A percentile compares a stretch with the other conserved stretches of the same genome.
Evolutionary conservation across 2,888 invertebrate genomes (phyloP).

Genomic region (Thysanoteuthis rhombus): DNA sequence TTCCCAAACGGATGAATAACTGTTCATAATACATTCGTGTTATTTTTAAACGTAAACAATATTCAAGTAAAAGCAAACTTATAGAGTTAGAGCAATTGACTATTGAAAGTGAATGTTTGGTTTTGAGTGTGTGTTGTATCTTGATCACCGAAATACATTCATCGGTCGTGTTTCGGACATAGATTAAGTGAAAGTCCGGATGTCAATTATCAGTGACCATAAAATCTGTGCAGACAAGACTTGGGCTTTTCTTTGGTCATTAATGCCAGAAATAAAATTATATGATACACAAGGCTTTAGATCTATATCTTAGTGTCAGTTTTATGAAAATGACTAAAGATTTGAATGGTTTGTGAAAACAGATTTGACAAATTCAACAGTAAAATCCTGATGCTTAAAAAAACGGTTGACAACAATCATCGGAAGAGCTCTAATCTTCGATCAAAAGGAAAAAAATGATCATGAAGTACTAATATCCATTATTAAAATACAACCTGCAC

Average conservation of each 20-base stretch:
- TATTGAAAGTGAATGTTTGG: too few relatives aligned
- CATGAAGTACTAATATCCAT: too few relatives aligned
- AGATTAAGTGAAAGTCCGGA: not conserved
- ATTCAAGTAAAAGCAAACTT: too few relatives aligned
- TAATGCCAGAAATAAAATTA: not conserved
- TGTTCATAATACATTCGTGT: too few relatives aligned
- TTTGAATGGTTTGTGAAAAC: too few relatives aligned
- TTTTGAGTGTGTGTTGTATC: too few relatives aligned
- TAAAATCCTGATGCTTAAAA: not conserved
- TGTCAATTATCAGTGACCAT: not conserved
- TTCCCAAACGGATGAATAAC: too few relatives aligned
- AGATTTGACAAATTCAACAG: not conserved
- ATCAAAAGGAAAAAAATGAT: too few relatives aligned
- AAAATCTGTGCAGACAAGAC: not conserved
- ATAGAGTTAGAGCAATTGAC: too few relatives aligned
- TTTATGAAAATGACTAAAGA: not conserved
- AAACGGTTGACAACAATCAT: not conserved
- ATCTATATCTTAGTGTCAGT: not conserved
- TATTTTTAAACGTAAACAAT: too few relatives aligned
- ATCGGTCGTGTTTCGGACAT: not conserved
- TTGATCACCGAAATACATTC: not conserved
- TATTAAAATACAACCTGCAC: too few relatives aligned
- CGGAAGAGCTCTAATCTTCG: too few relatives aligned
- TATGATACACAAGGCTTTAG: not conserved
- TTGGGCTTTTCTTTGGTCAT: not conserved